These are phyloP conservation scores for Cliona cf. orientalis DNA, from an alignment of 37 sponge, comb jelly and placozoan species.

Conservation along the genomic window DNA sequence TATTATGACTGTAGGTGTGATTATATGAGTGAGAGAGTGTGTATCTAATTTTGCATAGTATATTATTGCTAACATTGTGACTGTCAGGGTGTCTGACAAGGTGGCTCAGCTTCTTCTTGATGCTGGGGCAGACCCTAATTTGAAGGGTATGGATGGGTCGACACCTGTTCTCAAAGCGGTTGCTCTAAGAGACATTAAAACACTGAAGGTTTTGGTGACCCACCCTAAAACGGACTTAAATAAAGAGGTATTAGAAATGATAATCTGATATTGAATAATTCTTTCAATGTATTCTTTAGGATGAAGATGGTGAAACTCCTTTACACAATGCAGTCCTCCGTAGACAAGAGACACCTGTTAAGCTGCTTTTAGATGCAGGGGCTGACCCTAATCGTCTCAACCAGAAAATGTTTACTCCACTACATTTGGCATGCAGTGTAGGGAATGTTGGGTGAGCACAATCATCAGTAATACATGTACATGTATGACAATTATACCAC, in stretches of 20 bases:
- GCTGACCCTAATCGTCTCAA: background rate
- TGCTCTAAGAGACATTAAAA: background rate
- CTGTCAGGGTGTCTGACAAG: background rate
- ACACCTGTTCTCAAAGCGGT: background rate
- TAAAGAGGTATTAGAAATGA: background rate
- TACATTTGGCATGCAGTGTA: background rate
- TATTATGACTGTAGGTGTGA: background rate
- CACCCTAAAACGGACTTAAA: background rate
- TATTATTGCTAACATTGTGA: background rate
- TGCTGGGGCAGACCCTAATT: background rate
- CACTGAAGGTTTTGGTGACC: background rate
- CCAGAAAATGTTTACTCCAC: background rate
- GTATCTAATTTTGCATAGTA: too few relatives aligned
- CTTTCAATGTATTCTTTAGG: background rate
- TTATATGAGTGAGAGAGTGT: too few relatives aligned
- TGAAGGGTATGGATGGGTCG: background rate
- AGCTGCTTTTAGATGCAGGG: background rate
- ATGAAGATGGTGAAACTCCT: background rate
- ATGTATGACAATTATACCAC: too few relatives aligned
- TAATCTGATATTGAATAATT: background rate
- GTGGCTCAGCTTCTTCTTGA: background rate
- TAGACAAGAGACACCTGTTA: background rate
- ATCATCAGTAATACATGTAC: too few relatives aligned
- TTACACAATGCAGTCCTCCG: background rate
- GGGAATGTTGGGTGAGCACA: too few relatives aligned